Conservation (phyloP, 2,113 vertebrate genomes). For the Casuarius casuarius region DNA sequence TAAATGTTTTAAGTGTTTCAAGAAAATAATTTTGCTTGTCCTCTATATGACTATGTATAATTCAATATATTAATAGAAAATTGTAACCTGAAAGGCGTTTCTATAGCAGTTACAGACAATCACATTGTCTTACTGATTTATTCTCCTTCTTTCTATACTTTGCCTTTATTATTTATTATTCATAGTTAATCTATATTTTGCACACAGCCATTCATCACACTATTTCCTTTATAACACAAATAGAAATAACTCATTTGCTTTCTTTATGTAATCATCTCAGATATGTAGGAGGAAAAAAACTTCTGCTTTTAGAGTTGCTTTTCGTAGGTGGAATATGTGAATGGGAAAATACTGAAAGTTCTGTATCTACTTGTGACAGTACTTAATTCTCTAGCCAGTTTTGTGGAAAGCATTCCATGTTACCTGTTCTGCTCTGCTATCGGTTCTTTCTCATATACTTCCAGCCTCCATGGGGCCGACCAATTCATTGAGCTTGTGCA, state of each 20-base stretch:
- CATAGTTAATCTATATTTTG: not conserved
- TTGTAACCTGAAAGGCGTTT: not conserved
- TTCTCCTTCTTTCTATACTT: not conserved
- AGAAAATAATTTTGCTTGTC: not conserved
- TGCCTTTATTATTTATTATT: not conserved
- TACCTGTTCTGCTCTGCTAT: no score
- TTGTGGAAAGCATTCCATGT: not conserved
- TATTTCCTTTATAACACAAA: not conserved
- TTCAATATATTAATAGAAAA: slow-evolving; percentile 19
- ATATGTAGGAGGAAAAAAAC: not conserved
- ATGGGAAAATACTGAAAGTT: not conserved
- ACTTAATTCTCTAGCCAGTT: not conserved
- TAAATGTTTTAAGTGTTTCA: slow-evolving; percentile 17
- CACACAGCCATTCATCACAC: not conserved
- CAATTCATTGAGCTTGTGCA: not conserved
- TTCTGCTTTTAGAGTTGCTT: not conserved
- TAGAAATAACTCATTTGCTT: not conserved
- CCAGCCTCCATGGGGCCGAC: not conserved
- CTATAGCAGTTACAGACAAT: not conserved
- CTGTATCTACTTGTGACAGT: not conserved
- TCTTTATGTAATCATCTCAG: not conserved
- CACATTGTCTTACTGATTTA: not conserved
- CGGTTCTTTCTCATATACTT: not conserved
- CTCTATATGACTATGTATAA: not conserved
- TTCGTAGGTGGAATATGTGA: not conserved